Conservation (phyloP, 2,888 invertebrate species). For the Limnephilus auricula region DNA sequence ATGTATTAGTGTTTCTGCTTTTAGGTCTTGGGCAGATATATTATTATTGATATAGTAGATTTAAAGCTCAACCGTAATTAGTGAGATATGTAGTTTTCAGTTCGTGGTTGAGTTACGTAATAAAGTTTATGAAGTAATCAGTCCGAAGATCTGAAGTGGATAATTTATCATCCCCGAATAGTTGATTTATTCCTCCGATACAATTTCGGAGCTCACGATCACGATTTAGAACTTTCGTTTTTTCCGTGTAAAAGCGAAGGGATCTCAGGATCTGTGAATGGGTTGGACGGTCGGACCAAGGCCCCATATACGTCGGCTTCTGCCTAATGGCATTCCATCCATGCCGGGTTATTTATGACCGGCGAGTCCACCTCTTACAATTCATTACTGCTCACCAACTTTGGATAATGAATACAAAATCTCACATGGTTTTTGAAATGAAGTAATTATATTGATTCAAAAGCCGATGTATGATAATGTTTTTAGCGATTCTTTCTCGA, state of each 20-base stretch:
- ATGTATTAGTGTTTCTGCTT: not conserved
- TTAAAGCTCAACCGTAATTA: not conserved
- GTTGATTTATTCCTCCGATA: slow-evolving; percentile 26
- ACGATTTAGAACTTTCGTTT: slow-evolving; percentile 44
- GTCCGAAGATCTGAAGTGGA: not conserved
- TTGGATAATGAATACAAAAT: slow-evolving; percentile 23
- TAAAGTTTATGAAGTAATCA: slow-evolving; percentile 16
- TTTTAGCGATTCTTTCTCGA: not conserved
- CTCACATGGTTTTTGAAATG: slow-evolving; percentile 12
- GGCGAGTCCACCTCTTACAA: not conserved
- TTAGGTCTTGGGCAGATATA: not conserved
- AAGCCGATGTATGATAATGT: not conserved
- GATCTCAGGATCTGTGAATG: slow-evolving; percentile 40
- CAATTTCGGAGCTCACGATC: slow-evolving; percentile 32
- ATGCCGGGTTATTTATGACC: slow-evolving; percentile 7
- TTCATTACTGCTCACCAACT: slow-evolving; percentile 16
- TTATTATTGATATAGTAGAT: not conserved
- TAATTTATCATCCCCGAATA: slow-evolving; percentile 43
- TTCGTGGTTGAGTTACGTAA: not conserved
- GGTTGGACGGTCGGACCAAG: not conserved
- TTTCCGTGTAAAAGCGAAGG: slow-evolving; percentile 42
- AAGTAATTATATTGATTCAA: slow-evolving; percentile 36
- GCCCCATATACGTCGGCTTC: not conserved
- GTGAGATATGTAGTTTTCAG: not conserved
- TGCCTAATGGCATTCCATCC: slow-evolving; percentile 19